Percentiles rank a stretch among this genome's conserved stretches.
These are phyloP conservation scores for Paracanthobrama guichenoti DNA, from an alignment of 2,113 vertebrate genomes.

Conservation along the genomic window DNA sequence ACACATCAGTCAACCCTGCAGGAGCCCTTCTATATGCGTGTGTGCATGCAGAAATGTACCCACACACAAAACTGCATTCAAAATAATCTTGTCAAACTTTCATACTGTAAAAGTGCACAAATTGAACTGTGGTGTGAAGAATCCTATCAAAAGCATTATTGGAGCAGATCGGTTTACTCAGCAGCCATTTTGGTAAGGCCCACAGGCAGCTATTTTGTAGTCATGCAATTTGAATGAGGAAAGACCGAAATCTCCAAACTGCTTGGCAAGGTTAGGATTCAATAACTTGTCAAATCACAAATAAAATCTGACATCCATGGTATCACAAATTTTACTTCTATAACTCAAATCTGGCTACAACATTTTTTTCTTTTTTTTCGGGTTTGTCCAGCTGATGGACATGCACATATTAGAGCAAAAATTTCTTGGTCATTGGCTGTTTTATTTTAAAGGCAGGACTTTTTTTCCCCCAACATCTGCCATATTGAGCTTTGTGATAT, in stretches of 20 bases:
- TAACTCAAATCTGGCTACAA: neutral
- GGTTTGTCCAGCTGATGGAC: neutral
- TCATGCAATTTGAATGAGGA: neutral
- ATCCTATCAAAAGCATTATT: neutral
- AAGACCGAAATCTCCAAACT: neutral
- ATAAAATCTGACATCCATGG: conserved; percentile 4
- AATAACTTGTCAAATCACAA: neutral
- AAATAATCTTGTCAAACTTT: neutral
- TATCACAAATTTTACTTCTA: neutral
- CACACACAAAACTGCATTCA: neutral
- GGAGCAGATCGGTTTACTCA: neutral
- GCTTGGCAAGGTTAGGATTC: neutral
- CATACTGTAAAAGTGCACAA: neutral
- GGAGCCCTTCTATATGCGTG: neutral
- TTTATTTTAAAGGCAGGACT: neutral
- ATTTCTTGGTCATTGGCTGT: neutral
- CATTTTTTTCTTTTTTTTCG: neutral
- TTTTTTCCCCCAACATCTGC: neutral
- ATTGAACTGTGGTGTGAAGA: neutral
- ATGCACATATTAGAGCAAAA: neutral
- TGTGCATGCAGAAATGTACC: neutral
- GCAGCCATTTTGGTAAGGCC: neutral
- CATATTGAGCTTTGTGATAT: neutral
- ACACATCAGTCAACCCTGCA: conserved; percentile 40
- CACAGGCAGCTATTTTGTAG: conserved; percentile 2